A percentile compares a stretch with the other conserved stretches of the same genome.
Evolutionary conservation across 2,113 vertebrate species (phyloP).

Genomic region (Epinephelus moara): DNA sequence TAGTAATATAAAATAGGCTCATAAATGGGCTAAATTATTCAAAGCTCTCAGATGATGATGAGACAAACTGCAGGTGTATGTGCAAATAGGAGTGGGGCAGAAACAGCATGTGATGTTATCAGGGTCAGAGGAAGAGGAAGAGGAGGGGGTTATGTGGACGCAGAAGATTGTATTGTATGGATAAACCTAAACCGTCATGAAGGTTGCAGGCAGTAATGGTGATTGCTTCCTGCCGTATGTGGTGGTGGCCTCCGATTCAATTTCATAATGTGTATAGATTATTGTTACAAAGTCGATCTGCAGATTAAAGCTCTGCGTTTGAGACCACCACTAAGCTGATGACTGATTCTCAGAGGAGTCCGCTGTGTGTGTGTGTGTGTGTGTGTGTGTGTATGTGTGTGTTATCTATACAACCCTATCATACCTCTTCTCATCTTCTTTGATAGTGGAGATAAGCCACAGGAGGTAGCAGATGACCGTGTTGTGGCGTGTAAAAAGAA

Average conservation of each 20-base stretch:
- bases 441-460: constrained; percentile 26
- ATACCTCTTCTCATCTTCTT: constrained; percentile 10
- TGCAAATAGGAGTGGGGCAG: not conserved
- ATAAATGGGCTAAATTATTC: not conserved
- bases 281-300: constrained; percentile 35
- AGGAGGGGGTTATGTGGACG: not conserved
- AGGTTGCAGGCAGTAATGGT: constrained; percentile 22
- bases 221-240: constrained; percentile 27
- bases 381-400: constrained; percentile 5
- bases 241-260: constrained; percentile 23
- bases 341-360: constrained; percentile 25
- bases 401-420: not conserved
- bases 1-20: not conserved
- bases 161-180: constrained; percentile 12
- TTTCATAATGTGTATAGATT: constrained; percentile 71
- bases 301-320: constrained; percentile 55
- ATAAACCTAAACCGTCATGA: not conserved
- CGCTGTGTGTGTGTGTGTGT: constrained; percentile 11
- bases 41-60: not conserved
- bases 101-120: not conserved
- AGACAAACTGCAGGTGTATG: not conserved
- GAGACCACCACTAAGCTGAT: constrained; percentile 48
- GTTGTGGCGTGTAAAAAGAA: constrained; percentile 20
- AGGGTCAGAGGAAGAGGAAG: not conserved
- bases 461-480: constrained; percentile 21